Conservation (phyloP, 2,888 invertebrate genomes). For the Parnassius mnemosyne region DNA sequence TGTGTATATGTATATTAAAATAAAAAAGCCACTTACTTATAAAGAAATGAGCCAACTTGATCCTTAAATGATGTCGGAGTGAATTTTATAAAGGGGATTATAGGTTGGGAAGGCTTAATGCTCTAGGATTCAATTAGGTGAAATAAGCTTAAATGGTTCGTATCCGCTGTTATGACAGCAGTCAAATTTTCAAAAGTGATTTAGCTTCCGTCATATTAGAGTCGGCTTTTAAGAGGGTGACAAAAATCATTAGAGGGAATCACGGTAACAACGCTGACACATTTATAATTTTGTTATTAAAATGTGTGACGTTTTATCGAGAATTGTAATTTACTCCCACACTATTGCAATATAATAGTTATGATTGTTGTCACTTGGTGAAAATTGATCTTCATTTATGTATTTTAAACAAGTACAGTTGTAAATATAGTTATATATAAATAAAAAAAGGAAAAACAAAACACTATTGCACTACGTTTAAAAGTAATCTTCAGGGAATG, state of each 20-base stretch:
- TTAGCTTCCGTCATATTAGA: conserved; percentile 59
- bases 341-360: no score
- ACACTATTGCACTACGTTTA: no score
- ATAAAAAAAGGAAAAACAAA: no score
- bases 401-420: no score
- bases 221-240: conserved; percentile 45
- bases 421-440: no score
- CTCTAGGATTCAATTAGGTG: conserved; percentile 78
- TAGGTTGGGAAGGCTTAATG: conserved; percentile 68
- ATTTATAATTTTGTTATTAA: conserved; percentile 25
- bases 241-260: conserved; percentile 45
- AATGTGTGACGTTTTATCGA: conserved; percentile 8
- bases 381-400: no score
- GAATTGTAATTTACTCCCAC: not conserved
- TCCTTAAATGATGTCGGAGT: conserved; percentile 69
- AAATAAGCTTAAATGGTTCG: conserved; percentile 77
- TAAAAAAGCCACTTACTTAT: conserved; percentile 41
- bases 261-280: conserved; percentile 30
- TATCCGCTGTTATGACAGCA: conserved; percentile 79
- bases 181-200: conserved; percentile 65
- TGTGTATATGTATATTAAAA: not conserved
- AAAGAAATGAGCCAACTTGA: conserved; percentile 55
- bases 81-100: conserved; percentile 75
- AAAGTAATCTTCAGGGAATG: no score
- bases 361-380: no score